phyloP scores from a whole-genome alignment of 2,888 invertebrate species.

The Andrena bucephala region DNA sequence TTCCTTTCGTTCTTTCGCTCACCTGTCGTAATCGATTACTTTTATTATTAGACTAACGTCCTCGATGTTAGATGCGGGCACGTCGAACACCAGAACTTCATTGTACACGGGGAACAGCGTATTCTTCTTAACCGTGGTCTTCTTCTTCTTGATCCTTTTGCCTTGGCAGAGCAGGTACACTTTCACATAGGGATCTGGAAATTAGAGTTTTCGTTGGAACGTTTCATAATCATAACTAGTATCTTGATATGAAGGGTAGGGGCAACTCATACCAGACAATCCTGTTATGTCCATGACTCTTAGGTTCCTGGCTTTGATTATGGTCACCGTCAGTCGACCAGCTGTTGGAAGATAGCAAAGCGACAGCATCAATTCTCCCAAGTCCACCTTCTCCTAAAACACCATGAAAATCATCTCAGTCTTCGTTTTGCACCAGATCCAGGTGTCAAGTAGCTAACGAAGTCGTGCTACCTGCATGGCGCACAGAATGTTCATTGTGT shows the following conservation, averaged over 20 bases:
- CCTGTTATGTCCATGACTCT: conserved; percentile 98
- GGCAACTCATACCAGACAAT: conserved; percentile 89
- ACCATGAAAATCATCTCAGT: neutral
- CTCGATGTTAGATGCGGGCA: conserved; percentile 92
- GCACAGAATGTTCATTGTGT: conserved; percentile 93
- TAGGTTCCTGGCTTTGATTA: conserved; percentile 96
- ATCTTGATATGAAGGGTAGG: conserved; percentile 46
- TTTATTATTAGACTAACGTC: conserved; percentile 93
- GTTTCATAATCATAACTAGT: neutral
- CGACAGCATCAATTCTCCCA: conserved; percentile 96
- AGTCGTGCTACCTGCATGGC: conserved; percentile 88
- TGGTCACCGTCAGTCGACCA: conserved; percentile 94
- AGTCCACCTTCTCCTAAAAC: conserved; percentile 92
- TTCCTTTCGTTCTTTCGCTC: conserved; percentile 70
- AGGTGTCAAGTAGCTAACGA: neutral
- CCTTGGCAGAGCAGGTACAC: conserved; percentile 95
- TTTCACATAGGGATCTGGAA: conserved; percentile 96
- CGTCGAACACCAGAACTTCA: conserved; percentile 96
- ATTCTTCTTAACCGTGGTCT: conserved; percentile 95
- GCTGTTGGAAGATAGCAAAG: conserved; percentile 96
- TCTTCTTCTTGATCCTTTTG: conserved; percentile 96
- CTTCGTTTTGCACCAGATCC: neutral
- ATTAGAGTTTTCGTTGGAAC: neutral
- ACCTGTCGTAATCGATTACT: conserved; percentile 96
- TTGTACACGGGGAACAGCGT: conserved; percentile 96